Base-by-base conservation (phyloP, 2,113 vertebrate genomes). In the Thinocorus orbignyianus region DNA sequence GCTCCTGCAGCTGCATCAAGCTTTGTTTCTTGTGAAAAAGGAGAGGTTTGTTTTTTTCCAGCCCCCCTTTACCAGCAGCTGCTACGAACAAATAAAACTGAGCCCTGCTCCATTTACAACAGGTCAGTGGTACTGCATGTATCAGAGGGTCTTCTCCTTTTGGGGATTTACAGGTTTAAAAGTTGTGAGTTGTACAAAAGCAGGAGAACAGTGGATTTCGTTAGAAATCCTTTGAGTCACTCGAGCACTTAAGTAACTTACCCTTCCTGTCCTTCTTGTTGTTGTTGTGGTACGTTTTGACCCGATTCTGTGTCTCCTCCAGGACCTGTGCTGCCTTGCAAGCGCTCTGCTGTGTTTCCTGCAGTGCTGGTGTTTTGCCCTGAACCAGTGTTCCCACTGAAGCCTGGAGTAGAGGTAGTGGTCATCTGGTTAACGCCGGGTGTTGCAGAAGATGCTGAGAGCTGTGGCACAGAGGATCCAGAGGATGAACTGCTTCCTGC, bases 201-300 rank as follows among this genome's bases (percentile, higher is more conserved):
- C 61, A 68, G 42, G 5, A 71, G 37, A 64, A 17, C 33, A 30
- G 35, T 16, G 24, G 16, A 41, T 54, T 11, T 37, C 25, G 33
- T 1, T 13, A 61, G n/a, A n/a, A 33, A 48, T 44, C 18, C 22
- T 10, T 2, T 0, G 51, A 64, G 42, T 57, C 17, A 8, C 1
- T 41, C 0, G 30, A 72, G 46, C 44, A 11, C 44, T 52, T 14
- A 20, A 80, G 71, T 22, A 30, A 88, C 96, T 60, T 90, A 98
- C 98, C 97, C 98, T 55, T 98, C 98, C 76, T 98, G 98, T 30
- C 97, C 98, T 54, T 98, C 98, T 23, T 97, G 98, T 81, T 94
- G 97, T 96, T 98, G 98, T 60, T 93, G 98, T 1, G 98, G 86
- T 12, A 97, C 84, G 91, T 46, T 98, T 52, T 98, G 97, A 37